Evolutionary conservation across 2,888 invertebrate genomes (phyloP).

Genomic region (Polydesmus complanatus): DNA sequence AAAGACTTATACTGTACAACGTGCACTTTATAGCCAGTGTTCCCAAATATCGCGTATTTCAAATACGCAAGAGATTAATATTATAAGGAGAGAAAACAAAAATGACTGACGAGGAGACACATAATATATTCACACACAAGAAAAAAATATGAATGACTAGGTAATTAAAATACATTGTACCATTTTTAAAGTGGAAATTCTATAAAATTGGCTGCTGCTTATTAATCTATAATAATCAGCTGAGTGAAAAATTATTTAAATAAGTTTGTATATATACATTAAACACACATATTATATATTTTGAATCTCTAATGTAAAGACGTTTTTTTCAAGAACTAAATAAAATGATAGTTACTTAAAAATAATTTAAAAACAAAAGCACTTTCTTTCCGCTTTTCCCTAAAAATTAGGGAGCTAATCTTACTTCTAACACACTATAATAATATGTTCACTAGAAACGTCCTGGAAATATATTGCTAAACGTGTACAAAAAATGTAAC

Average conservation of each 20-base stretch:
- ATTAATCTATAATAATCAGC: background rate
- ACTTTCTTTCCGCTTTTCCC: no score
- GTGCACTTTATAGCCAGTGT: background rate
- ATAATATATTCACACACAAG: background rate
- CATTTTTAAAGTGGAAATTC: no score
- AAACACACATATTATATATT: background rate
- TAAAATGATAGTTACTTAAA: background rate
- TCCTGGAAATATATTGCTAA: no score
- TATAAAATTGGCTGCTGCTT: background rate
- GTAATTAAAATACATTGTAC: background rate
- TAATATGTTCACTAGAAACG: no score
- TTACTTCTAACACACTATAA: no score
- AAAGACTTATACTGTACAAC: background rate
- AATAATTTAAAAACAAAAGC: no score
- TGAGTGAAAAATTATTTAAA: background rate
- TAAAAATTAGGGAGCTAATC: no score
- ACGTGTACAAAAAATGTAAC: no score
- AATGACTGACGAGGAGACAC: background rate
- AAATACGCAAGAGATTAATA: background rate
- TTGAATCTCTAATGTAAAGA: background rate
- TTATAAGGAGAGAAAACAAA: background rate
- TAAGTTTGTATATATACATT: background rate
- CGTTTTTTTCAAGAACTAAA: background rate
- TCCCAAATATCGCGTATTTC: background rate
- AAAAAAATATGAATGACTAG: background rate